phyloP scores from a whole-genome alignment of 2,888 invertebrate genomes.

The Tetanocera ferruginea region DNA sequence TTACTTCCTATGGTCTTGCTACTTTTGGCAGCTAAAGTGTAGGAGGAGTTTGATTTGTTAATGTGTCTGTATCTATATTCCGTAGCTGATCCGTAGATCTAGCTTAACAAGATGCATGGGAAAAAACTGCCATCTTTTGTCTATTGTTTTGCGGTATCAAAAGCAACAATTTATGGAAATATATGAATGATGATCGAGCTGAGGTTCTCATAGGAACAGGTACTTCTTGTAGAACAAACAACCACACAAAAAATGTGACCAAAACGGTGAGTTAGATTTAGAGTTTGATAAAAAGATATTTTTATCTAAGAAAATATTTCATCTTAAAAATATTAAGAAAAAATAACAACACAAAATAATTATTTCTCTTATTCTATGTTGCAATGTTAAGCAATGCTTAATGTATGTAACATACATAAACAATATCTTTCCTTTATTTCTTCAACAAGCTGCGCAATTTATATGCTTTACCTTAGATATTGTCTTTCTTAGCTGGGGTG shows the following conservation, averaged over 20 bases:
- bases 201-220: background rate
- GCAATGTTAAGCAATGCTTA: too few relatives aligned
- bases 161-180: slow-evolving; percentile 2
- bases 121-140: background rate
- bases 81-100: background rate
- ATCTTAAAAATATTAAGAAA: background rate
- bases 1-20: background rate
- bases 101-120: background rate
- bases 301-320: too few relatives aligned
- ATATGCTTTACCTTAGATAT: background rate
- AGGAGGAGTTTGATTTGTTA: background rate
- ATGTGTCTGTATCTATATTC: background rate
- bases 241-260: background rate
- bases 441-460: background rate
- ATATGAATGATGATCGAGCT: background rate
- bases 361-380: too few relatives aligned
- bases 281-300: background rate
- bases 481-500: background rate
- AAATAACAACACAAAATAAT: too few relatives aligned
- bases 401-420: too few relatives aligned
- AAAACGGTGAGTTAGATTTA: background rate
- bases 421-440: too few relatives aligned
- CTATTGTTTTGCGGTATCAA: background rate
- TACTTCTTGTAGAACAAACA: background rate
- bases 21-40: background rate